Percentiles rank a stretch among this genome's conserved stretches.
These are phyloP conservation scores for Monopis laevigella DNA, from an alignment of 2,888 invertebrate species.

Conservation along the genomic window DNA sequence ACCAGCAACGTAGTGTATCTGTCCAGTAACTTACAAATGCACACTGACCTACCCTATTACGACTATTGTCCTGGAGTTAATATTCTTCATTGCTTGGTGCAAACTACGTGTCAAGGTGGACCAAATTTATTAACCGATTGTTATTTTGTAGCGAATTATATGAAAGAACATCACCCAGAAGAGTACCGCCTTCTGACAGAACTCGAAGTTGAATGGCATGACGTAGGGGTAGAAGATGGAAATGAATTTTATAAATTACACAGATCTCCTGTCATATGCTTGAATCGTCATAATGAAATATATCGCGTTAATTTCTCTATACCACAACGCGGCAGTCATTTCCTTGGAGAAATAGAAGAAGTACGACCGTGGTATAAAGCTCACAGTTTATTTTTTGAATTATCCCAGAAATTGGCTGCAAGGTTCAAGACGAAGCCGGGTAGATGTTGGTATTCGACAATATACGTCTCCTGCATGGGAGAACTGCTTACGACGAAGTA, in stretches of 20 bases:
- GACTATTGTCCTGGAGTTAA: slow-evolving; percentile 79
- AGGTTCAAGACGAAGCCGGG: slow-evolving; percentile 73
- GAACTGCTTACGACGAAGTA: slow-evolving; percentile 71
- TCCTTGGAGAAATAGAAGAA: slow-evolving; percentile 64
- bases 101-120: slow-evolving; percentile 71
- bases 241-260: slow-evolving; percentile 71
- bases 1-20: slow-evolving; percentile 81
- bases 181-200: slow-evolving; percentile 67
- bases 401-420: slow-evolving; percentile 69
- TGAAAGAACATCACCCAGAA: slow-evolving; percentile 62
- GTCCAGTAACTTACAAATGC: slow-evolving; percentile 73
- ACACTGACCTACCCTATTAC: slow-evolving; percentile 81
- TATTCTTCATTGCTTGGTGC: slow-evolving; percentile 76
- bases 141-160: slow-evolving; percentile 69
- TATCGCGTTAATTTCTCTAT: slow-evolving; percentile 76
- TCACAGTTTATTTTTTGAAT: slow-evolving; percentile 68
- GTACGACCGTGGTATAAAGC: slow-evolving; percentile 77
- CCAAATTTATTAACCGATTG: slow-evolving; percentile 76
- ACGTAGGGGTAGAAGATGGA: slow-evolving; percentile 72
- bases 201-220: slow-evolving; percentile 76
- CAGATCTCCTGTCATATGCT: slow-evolving; percentile 70
- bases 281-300: slow-evolving; percentile 64
- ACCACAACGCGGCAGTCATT: slow-evolving; percentile 77
- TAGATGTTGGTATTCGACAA: slow-evolving; percentile 79
- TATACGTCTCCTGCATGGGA: slow-evolving; percentile 75